Percentiles rank a stretch among this genome's conserved stretches.
These are phyloP conservation scores for Drosophila dunni DNA, from an alignment of 1,140 invertebrate genomes.

Conservation along the genomic window DNA sequence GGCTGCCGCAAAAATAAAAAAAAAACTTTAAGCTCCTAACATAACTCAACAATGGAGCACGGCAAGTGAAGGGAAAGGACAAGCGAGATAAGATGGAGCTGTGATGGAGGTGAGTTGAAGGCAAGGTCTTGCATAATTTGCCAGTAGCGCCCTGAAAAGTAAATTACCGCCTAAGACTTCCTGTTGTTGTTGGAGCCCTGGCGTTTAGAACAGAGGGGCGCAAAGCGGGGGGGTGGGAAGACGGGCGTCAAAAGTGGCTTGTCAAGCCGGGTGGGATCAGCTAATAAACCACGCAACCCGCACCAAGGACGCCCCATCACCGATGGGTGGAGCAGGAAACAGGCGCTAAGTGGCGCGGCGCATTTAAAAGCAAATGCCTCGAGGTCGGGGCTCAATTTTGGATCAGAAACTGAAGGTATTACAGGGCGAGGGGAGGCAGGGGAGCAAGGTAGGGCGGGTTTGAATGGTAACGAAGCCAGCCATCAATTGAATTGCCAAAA, in stretches of 20 bases:
- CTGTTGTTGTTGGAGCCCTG: conserved; percentile 45
- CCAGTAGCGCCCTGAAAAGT: conserved; percentile 74
- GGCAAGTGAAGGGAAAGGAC: background rate
- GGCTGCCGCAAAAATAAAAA: conserved; percentile 29
- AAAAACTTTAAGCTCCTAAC: conserved; percentile 59
- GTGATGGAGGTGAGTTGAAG: conserved; percentile 1
- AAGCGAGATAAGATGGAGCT: background rate
- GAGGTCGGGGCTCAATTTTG: conserved; percentile 48
- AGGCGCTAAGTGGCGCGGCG: conserved; percentile 70
- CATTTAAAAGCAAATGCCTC: conserved; percentile 79
- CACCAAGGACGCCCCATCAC: conserved; percentile 11
- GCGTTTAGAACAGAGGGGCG: too few species aligned
- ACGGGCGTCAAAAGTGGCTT: conserved; percentile 78
- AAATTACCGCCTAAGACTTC: conserved; percentile 81
- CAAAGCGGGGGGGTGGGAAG: too few species aligned
- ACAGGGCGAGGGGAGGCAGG: background rate
- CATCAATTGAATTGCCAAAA: conserved; percentile 83
- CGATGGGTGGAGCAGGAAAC: conserved; percentile 54
- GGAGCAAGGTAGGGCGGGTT: background rate
- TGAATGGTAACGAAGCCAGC: conserved; percentile 45
- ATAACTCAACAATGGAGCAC: conserved; percentile 49
- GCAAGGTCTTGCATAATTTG: conserved; percentile 79
- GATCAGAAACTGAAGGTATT: conserved; percentile 1
- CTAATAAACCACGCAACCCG: conserved; percentile 75
- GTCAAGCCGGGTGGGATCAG: conserved; percentile 77